Percentiles rank a stretch among this genome's conserved stretches.
Evolutionary conservation across 1,140 invertebrate species (phyloP).

Genomic region (Mercenaria mercenaria): DNA sequence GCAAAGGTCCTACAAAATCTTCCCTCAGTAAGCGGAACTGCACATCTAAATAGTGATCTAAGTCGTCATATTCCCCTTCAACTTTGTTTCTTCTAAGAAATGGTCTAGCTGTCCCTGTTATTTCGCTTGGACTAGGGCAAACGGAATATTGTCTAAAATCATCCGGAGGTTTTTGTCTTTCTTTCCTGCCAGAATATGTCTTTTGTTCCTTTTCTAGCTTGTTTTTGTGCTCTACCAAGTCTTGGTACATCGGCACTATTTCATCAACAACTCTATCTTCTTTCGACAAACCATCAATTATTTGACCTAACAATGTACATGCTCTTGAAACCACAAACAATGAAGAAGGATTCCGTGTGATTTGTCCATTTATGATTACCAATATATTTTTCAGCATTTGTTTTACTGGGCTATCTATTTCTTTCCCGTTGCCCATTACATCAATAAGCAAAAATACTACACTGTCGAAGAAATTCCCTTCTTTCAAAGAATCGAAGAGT

Average conservation of each 20-base stretch:
- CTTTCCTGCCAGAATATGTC: not conserved
- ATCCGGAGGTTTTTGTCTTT: slow-evolving; percentile 69
- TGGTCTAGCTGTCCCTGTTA: slow-evolving; percentile 71
- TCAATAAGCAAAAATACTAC: slow-evolving; percentile 15
- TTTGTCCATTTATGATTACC: not conserved
- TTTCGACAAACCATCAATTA: slow-evolving; percentile 1
- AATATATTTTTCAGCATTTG: not conserved
- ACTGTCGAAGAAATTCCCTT: slow-evolving; percentile 14
- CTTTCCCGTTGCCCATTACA: not conserved
- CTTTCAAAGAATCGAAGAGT: slow-evolving; percentile 22
- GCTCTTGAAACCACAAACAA: not conserved
- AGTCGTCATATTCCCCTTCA: slow-evolving; percentile 88
- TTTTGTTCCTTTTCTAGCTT: not conserved
- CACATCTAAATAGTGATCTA: slow-evolving; percentile 91
- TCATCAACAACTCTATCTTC: not conserved
- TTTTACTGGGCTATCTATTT: not conserved
- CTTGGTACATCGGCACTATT: not conserved
- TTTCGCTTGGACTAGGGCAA: slow-evolving; percentile 76
- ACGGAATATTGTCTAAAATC: slow-evolving; percentile 82
- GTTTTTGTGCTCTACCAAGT: not conserved
- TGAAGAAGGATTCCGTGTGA: not conserved
- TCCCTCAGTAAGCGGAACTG: slow-evolving; percentile 92
- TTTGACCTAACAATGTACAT: not conserved
- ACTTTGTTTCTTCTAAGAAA: slow-evolving; percentile 89
- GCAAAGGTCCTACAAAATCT: slow-evolving; percentile 87